phyloP scores from a whole-genome alignment of 1,140 invertebrate genomes.

The Lucilia sericata region DNA sequence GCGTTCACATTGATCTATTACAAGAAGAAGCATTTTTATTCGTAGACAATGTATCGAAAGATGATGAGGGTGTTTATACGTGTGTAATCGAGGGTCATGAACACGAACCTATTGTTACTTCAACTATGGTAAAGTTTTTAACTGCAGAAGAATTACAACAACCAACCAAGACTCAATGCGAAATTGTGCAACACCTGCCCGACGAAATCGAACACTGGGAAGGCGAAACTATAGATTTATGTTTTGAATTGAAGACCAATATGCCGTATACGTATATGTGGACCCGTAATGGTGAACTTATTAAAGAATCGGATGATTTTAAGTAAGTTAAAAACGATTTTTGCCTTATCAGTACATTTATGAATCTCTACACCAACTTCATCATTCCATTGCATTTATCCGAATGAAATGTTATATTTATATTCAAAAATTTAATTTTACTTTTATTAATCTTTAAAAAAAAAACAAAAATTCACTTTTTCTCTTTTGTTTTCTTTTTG shows the following conservation, averaged over 20 bases:
- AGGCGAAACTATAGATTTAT: constrained; percentile 73
- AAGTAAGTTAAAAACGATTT: constrained; percentile 53
- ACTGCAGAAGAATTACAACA: constrained; percentile 13
- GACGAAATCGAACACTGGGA: constrained; percentile 70
- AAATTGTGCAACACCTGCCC: constrained; percentile 56
- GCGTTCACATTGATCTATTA: constrained; percentile 58
- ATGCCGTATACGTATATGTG: constrained; percentile 78
- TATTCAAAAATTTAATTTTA: too few species aligned
- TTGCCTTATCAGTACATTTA: too few species aligned
- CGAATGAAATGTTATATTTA: too few species aligned
- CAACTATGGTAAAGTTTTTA: constrained; percentile 31
- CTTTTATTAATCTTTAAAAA: background rate
- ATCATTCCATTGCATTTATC: too few species aligned
- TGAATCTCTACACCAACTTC: too few species aligned
- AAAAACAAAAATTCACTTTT: background rate
- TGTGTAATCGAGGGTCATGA: constrained; percentile 78
- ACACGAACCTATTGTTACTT: constrained; percentile 70
- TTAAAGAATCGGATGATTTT: constrained; percentile 77
- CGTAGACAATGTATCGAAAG: constrained; percentile 69
- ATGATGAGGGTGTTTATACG: constrained; percentile 76
- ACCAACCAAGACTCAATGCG: background rate
- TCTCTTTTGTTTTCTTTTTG: background rate
- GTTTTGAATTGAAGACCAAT: constrained; percentile 69
- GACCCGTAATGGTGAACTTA: constrained; percentile 77
- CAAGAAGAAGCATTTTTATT: constrained; percentile 66